Conservation (phyloP, 2,888 invertebrate species). For the Sympetrum striolatum region DNA sequence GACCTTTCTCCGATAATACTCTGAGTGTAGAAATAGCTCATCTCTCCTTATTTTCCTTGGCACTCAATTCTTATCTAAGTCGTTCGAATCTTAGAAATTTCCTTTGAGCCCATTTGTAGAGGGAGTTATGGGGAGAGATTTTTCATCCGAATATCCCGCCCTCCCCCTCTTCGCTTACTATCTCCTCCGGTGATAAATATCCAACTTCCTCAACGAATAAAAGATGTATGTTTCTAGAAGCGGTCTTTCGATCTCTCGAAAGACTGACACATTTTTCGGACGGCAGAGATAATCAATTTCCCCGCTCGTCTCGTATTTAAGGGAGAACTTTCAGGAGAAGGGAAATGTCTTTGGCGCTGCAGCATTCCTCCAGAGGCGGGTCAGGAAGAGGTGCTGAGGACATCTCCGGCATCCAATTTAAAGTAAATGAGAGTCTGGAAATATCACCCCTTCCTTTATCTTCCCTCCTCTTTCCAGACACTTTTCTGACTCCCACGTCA, state of each 20-base stretch:
- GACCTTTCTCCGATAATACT: neutral
- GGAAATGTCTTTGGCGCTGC: neutral
- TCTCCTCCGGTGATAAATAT: neutral
- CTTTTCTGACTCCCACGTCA: neutral
- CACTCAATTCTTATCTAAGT: neutral
- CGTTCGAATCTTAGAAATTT: neutral
- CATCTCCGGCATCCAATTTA: neutral
- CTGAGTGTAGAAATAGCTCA: neutral
- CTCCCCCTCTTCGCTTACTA: neutral
- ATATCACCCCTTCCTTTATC: neutral
- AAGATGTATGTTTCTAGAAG: neutral
- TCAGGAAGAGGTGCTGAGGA: neutral
- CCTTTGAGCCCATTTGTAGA: neutral
- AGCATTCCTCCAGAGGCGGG: neutral
- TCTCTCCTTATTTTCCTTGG: neutral
- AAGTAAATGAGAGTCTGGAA: neutral
- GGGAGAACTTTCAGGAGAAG: neutral
- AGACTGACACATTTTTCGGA: neutral
- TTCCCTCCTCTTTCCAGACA: neutral
- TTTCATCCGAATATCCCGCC: neutral
- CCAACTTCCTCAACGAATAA: neutral
- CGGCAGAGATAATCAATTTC: neutral
- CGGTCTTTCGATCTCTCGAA: neutral
- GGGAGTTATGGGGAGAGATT: neutral
- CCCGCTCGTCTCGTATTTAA: neutral